Conservation (phyloP, 2,888 invertebrate genomes). For the Meganola albula region DNA sequence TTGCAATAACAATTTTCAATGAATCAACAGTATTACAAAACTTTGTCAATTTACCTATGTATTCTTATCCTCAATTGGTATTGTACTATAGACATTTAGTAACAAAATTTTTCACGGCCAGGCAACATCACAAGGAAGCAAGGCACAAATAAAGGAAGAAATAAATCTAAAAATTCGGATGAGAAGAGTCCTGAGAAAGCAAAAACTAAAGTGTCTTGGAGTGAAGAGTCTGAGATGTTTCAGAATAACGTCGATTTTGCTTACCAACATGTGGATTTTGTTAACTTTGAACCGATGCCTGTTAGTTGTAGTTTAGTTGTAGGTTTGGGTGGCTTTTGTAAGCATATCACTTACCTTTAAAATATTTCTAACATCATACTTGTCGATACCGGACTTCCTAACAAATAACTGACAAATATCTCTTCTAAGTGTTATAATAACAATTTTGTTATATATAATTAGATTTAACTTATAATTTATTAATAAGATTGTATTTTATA, state of each 20-base stretch:
- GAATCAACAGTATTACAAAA: no score
- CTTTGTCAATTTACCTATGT: no score
- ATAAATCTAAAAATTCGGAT: conserved; percentile 34
- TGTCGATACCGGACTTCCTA: no score
- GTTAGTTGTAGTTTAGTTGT: conserved; percentile 48
- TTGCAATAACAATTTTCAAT: no score
- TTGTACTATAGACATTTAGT: conserved; percentile 6
- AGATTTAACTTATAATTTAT: no score
- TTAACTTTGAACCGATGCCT: conserved; percentile 62
- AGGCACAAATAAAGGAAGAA: conserved; percentile 47
- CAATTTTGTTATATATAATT: no score
- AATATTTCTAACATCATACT: no score
- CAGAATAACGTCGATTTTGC: conserved; percentile 35
- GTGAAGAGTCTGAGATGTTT: conserved; percentile 34
- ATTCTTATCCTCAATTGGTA: conserved; percentile 11
- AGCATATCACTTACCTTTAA: conserved; percentile 25
- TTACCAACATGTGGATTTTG: conserved; percentile 60
- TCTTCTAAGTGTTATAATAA: no score
- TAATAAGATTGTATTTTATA: no score
- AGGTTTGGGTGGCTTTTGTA: conserved; percentile 25
- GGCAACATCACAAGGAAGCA: conserved; percentile 67
- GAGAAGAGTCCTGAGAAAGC: conserved; percentile 41
- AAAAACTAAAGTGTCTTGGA: conserved; percentile 44
- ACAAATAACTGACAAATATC: no score
- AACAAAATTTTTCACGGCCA: conserved; percentile 25